Evolutionary conservation across 1,140 invertebrate genomes (phyloP), one percentile per base, ranked within the genome.

Genomic region (Trichonephila clavata): DNA sequence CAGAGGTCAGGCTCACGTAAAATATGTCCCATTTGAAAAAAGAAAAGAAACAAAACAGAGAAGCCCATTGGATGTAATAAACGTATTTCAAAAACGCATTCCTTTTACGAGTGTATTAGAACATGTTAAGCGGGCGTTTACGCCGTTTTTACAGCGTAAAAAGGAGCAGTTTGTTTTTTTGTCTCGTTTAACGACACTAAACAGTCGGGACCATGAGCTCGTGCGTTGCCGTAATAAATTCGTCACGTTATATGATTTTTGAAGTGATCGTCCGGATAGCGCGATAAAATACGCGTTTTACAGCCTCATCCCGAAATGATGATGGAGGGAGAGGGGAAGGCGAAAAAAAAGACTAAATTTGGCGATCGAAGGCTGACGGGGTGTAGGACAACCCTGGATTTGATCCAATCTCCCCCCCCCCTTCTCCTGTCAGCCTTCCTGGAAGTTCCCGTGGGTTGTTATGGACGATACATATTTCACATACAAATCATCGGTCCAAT

Each of bases 401-500:
- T 6, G 18, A 50, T 14, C 39, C 10, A 39, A 32, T 80, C 27
- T 32, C 20, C 57, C 57, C 63, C 83, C 65, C 14, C 63, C 83
- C 21, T 21, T 27, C 32, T 18, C 71, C 18, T 27, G 1, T 13
- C 77, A 6, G n/a, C 77, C 89, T 65, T 71, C 86, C 39, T 39
- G 18, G 13, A 43, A 24, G 39, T 92, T 80, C 68, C 68, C 68
- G 91, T 71, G 91, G 81, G 61, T 81, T 50, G 83, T 93, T 86
- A 92, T 71, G 81, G 81, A n/a, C 81, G 59, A 57, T 71, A 87
- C 92, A 93, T 93, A 93, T 87, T 93, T 93, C 92, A 93, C 92
- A 93, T 93, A 93, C 92, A 93, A 93, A 93, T 93, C 92, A 93
- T 93, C 84, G 83, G 10, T 80, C 86, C 86, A 93, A 88, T 93